phyloP scores from a whole-genome alignment of 2,888 invertebrate species.

The Melinopterus prodromus region DNA sequence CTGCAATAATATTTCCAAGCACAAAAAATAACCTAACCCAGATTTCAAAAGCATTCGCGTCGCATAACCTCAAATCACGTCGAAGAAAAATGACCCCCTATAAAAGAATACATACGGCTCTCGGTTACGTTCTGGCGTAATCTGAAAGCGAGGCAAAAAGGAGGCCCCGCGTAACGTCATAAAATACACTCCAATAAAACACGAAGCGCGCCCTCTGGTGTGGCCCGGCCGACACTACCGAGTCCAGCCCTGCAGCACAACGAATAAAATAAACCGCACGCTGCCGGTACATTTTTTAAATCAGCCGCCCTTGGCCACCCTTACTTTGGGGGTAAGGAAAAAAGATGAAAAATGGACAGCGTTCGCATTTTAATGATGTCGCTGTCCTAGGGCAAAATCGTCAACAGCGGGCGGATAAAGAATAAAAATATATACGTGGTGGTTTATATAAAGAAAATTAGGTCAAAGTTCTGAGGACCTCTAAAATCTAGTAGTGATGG shows the following conservation, averaged over 20 bases:
- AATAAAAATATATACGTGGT: not conserved
- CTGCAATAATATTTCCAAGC: not conserved
- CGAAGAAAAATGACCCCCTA: not conserved
- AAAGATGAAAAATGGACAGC: slow-evolving; percentile 38
- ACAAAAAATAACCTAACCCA: not conserved
- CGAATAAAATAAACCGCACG: slow-evolving; percentile 12
- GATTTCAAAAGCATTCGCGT: not conserved
- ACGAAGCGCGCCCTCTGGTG: not conserved
- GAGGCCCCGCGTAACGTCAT: not conserved
- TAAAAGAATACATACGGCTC: not conserved
- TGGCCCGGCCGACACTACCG: not conserved
- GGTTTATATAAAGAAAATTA: not conserved
- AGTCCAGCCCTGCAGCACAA: not conserved
- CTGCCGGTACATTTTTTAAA: slow-evolving; percentile 29
- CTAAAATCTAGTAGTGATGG: too few relatives aligned
- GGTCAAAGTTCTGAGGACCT: too few relatives aligned
- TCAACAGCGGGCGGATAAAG: not conserved
- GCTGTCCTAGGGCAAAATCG: not conserved
- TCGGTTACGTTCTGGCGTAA: slow-evolving; percentile 24
- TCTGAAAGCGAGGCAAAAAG: slow-evolving; percentile 22
- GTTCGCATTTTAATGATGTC: slow-evolving; percentile 38
- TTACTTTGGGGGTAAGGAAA: slow-evolving; percentile 20
- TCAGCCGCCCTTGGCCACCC: slow-evolving; percentile 20
- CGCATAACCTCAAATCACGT: not conserved
- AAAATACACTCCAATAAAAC: slow-evolving; percentile 11